A percentile compares a stretch with the other conserved stretches of the same genome.
Conservation (phyloP, 2,797 vertebrate genomes). For the Graptemys geographica region DNA sequence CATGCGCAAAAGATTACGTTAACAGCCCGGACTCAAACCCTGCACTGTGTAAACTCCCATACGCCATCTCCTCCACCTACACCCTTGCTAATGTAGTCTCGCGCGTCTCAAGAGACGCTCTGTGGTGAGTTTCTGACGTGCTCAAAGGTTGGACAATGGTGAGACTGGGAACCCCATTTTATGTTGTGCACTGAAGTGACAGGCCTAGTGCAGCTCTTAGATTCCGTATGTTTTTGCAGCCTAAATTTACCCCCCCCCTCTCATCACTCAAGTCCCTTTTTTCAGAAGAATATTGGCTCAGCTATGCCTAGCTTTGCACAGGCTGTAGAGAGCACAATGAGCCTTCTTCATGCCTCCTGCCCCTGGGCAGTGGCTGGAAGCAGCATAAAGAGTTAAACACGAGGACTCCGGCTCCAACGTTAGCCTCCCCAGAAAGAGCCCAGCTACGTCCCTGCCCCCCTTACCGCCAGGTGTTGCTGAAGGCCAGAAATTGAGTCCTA, state of each 20-base stretch:
- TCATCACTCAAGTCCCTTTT: not conserved
- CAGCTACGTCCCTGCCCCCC: not conserved
- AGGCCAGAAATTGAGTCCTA: not conserved
- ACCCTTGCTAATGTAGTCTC: not conserved
- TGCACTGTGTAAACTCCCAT: not conserved
- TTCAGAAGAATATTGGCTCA: not conserved
- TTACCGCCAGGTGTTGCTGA: not conserved
- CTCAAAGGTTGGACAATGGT: not conserved
- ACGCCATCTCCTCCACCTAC: not conserved
- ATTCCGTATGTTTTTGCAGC: no score
- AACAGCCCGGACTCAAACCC: not conserved
- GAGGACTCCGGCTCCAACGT: not conserved
- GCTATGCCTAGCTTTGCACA: not conserved
- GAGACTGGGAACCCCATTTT: not conserved
- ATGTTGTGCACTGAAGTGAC: not conserved
- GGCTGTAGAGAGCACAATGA: not conserved
- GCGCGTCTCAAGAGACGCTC: no score
- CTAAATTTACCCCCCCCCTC: not conserved
- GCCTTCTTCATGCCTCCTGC: fast-evolving
- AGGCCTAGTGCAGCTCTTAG: not conserved
- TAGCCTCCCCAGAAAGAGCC: not conserved
- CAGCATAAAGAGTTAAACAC: not conserved
- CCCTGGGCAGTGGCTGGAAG: not conserved
- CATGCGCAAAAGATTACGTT: no score
- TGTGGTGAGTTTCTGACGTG: not conserved